Percentiles rank a stretch among this genome's conserved stretches.
phyloP scores from a whole-genome alignment of 2,113 vertebrate species.

The Gambusia affinis region DNA sequence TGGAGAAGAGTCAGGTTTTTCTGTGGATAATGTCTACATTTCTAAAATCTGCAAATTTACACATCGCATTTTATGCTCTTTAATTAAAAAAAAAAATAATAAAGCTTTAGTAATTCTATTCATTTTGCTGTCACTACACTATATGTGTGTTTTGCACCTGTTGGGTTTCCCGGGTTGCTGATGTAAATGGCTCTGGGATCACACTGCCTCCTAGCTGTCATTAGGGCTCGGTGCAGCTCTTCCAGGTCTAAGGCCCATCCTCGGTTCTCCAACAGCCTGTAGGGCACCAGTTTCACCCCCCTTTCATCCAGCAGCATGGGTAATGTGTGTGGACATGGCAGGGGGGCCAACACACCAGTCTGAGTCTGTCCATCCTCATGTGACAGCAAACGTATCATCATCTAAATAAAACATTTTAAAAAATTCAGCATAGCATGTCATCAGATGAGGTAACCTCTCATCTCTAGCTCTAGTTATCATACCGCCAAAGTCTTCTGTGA shows the following conservation, averaged over 20 bases:
- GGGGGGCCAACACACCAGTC: conserved; percentile 67
- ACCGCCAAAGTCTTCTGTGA: conserved; percentile 66
- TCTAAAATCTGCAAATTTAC: no score
- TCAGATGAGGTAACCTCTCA: no score
- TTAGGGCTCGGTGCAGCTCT: conserved; percentile 56
- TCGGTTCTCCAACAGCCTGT: conserved; percentile 59
- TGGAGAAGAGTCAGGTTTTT: no score
- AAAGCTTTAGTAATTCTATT: no score
- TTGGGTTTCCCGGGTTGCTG: conserved; percentile 79
- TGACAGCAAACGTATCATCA: conserved; percentile 58
- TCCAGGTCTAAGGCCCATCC: conserved; percentile 67
- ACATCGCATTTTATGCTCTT: no score
- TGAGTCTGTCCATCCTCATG: conserved; percentile 37
- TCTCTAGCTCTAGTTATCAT: neutral
- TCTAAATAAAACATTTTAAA: conserved; percentile 33
- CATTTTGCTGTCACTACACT: no score
- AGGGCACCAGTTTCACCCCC: conserved; percentile 44
- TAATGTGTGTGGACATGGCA: conserved; percentile 64
- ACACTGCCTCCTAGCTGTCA: conserved; percentile 39
- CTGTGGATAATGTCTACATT: no score
- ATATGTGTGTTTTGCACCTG: conserved; percentile 8
- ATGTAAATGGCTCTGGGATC: conserved; percentile 73
- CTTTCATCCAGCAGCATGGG: conserved; percentile 40
- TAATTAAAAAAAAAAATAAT: no score
- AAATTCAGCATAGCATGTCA: neutral